phyloP scores from a whole-genome alignment of 2,888 invertebrate genomes.

The Eucriotettix oculatus region DNA sequence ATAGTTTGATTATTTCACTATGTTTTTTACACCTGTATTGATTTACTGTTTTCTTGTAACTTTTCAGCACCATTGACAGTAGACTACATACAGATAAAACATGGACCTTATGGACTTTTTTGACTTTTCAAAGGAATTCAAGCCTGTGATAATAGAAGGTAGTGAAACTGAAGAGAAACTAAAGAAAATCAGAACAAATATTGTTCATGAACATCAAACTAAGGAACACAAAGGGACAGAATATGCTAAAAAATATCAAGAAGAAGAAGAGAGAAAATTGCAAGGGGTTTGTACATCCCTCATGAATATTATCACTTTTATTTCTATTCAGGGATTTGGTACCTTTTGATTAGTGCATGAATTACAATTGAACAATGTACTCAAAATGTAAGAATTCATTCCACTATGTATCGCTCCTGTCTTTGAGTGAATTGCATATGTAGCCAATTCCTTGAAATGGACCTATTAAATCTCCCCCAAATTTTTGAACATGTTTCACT shows the following conservation, averaged over 20 bases:
- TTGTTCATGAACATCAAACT: background rate
- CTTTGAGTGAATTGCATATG: background rate
- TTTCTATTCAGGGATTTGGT: background rate
- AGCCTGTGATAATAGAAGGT: background rate
- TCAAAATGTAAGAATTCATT: background rate
- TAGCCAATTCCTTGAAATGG: background rate
- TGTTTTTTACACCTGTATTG: too few relatives aligned
- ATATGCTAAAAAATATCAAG: background rate
- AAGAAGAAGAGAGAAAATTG: background rate
- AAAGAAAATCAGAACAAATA: background rate
- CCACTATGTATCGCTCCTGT: background rate
- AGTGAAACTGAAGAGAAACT: background rate
- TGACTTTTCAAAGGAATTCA: background rate
- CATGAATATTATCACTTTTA: background rate
- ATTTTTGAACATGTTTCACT: too few relatives aligned
- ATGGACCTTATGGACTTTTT: background rate
- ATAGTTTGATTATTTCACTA: too few relatives aligned
- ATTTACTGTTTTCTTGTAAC: too few relatives aligned
- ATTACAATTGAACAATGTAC: background rate
- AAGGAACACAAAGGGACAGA: background rate
- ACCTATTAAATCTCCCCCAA: too few relatives aligned
- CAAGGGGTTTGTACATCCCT: background rate
- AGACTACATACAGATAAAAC: too few relatives aligned
- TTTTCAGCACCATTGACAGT: too few relatives aligned
- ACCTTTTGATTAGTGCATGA: background rate